Evolutionary conservation across 2,797 vertebrate species (phyloP).

Genomic region (Cephalopachus bancanus): DNA sequence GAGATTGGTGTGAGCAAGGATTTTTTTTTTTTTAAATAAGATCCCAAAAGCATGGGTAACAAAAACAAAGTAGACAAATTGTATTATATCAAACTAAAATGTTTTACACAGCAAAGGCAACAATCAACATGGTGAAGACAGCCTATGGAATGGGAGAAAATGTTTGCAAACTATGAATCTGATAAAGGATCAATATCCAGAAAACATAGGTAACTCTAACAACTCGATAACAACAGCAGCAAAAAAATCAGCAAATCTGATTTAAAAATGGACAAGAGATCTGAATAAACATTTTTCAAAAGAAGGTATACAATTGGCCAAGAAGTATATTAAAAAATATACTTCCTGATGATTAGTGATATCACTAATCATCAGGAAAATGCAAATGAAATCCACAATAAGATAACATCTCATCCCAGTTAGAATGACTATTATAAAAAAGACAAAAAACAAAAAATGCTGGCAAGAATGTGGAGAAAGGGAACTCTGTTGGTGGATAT

Average conservation of each 20-base stretch:
- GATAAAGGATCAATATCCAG: neutral
- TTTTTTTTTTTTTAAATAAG: neutral
- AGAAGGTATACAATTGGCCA: no score
- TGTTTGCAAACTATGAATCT: neutral
- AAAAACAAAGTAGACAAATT: neutral
- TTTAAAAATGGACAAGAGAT: neutral
- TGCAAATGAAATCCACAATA: no score
- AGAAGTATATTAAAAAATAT: no score
- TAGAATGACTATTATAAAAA: no score
- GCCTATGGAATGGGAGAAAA: neutral
- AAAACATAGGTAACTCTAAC: neutral
- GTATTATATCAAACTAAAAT: neutral
- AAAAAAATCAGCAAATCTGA: neutral
- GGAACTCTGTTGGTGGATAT: no score
- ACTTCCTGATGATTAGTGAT: no score
- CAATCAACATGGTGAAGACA: neutral
- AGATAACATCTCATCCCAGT: no score
- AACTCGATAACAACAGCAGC: neutral
- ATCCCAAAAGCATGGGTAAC: neutral
- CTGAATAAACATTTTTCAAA: no score
- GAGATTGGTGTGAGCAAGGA: neutral
- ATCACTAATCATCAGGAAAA: no score
- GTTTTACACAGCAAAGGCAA: neutral
- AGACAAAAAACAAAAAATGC: no score
- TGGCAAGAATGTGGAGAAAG: no score